Evolutionary conservation across 1,140 invertebrate genomes (phyloP).

Genomic region (Drosophila ohnishii): DNA sequence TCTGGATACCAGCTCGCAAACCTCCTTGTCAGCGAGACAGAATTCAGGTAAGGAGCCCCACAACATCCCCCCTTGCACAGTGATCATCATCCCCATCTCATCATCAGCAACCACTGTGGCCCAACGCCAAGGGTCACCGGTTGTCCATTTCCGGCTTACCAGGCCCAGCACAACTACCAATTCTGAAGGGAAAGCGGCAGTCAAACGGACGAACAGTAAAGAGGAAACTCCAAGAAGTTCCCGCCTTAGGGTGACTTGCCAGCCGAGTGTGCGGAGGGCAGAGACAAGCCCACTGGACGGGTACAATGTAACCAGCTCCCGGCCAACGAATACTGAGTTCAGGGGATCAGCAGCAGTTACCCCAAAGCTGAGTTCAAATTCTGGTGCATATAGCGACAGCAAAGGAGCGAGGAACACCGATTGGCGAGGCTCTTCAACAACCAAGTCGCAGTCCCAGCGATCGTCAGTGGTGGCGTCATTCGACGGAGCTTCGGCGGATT

Average conservation of each 20-base stretch:
- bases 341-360: no score
- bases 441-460: neutral
- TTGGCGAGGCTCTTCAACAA: neutral
- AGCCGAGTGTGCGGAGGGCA: neutral
- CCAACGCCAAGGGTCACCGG: neutral
- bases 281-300: no score
- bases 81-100: neutral
- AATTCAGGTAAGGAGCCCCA: neutral
- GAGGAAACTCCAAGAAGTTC: no score
- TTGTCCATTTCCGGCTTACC: neutral
- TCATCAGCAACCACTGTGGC: neutral
- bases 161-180: no score
- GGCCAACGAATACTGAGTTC: neutral
- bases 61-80: neutral
- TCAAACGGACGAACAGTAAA: neutral
- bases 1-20: slow-evolving; percentile 1
- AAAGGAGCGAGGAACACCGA: neutral
- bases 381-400: neutral
- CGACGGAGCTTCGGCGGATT: no score
- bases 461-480: neutral
- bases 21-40: neutral
- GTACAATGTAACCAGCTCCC: neutral
- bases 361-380: neutral
- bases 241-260: neutral
- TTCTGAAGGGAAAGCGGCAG: neutral